These are phyloP conservation scores for Acanthochromis polyacanthus DNA, from an alignment of 2,113 vertebrate genomes.

Conservation along the genomic window DNA sequence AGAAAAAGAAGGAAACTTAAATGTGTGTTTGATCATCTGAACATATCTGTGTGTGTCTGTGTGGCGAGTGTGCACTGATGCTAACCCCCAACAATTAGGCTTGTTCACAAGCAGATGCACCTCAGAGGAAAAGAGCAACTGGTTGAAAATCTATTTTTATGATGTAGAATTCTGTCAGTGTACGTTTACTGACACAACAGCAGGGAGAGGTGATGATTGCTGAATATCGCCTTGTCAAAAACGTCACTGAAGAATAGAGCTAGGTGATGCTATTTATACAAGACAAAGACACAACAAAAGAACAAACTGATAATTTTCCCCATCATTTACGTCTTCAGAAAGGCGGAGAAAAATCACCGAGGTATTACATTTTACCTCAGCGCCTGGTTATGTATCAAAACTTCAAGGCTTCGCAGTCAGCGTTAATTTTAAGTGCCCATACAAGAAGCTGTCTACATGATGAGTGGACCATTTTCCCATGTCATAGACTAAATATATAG, in stretches of 20 bases:
- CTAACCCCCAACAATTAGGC: slow-evolving; percentile 21
- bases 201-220: slow-evolving; percentile 37
- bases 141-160: slow-evolving; percentile 58
- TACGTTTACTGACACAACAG: slow-evolving; percentile 35
- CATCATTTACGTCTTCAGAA: slow-evolving; percentile 24
- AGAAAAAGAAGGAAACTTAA: slow-evolving; percentile 33
- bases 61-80: not conserved
- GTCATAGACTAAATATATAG: slow-evolving; percentile 60
- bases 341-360: not conserved
- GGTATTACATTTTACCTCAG: slow-evolving; percentile 21
- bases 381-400: slow-evolving; percentile 32
- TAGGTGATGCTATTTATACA: slow-evolving; percentile 49
- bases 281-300: slow-evolving; percentile 7
- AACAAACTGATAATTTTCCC: slow-evolving; percentile 1
- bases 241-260: slow-evolving; percentile 6
- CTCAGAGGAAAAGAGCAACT: slow-evolving; percentile 30
- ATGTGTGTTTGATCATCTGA: slow-evolving; percentile 31
- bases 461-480: slow-evolving; percentile 33
- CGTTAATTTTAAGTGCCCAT: slow-evolving; percentile 36
- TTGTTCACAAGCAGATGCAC: slow-evolving; percentile 34
- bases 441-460: slow-evolving; percentile 49
- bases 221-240: slow-evolving; percentile 61
- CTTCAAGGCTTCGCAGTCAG: slow-evolving; percentile 32
- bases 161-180: not conserved
- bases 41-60: not conserved